Conservation (phyloP, 2,888 invertebrate species). For the Liopterus haemorrhoidalis region DNA sequence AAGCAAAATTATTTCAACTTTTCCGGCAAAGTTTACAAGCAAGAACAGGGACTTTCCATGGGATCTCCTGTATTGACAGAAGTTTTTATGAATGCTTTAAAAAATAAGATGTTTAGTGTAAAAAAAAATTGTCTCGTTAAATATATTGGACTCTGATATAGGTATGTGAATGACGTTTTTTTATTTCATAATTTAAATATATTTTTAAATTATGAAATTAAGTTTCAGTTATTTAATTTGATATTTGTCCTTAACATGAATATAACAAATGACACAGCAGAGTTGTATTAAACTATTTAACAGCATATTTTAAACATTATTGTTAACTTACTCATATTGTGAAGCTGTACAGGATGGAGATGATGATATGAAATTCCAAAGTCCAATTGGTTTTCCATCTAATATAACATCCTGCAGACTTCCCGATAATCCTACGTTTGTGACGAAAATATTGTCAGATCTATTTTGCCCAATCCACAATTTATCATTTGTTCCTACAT, state of each 20-base stretch:
- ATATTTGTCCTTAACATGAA: not conserved
- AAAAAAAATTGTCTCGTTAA: too few relatives aligned
- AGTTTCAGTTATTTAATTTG: not conserved
- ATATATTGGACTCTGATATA: too few relatives aligned
- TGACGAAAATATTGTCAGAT: conserved; percentile 39
- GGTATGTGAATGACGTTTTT: too few relatives aligned
- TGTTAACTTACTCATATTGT: conserved; percentile 6
- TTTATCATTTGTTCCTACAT: conserved; percentile 42
- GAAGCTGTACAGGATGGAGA: conserved; percentile 47
- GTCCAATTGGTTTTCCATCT: conserved; percentile 72
- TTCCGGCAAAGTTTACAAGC: too few relatives aligned
- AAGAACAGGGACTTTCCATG: too few relatives aligned
- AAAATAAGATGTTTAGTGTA: too few relatives aligned
- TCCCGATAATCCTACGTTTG: conserved; percentile 60
- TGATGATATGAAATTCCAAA: conserved; percentile 80
- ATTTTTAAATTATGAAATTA: not conserved
- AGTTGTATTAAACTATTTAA: not conserved
- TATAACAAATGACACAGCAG: not conserved
- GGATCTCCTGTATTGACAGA: too few relatives aligned
- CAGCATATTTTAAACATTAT: not conserved
- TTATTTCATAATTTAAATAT: not conserved
- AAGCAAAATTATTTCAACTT: too few relatives aligned
- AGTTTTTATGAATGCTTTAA: too few relatives aligned
- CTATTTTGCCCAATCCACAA: conserved; percentile 56
- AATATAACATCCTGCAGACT: conserved; percentile 75